These are phyloP conservation scores for Phyto melanocephala DNA, from an alignment of 2,888 invertebrate species.

Conservation along the genomic window DNA sequence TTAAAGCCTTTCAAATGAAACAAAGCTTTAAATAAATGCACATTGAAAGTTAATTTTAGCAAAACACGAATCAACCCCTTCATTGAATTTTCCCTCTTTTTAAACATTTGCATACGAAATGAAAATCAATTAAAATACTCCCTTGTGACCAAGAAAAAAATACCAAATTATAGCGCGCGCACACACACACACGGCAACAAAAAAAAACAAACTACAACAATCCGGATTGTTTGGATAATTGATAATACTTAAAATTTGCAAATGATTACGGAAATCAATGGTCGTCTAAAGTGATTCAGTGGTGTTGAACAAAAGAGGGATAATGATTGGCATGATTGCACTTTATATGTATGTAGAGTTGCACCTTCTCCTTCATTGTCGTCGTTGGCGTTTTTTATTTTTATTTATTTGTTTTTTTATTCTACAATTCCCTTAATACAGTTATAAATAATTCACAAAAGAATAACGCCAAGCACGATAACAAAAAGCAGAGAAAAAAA, in stretches of 20 bases:
- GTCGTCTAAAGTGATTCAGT: conserved; percentile 19
- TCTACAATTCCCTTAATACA: conserved; percentile 47
- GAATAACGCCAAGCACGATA: conserved; percentile 31
- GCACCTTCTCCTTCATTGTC: background rate
- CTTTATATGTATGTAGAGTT: background rate
- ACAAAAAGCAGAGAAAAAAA: background rate
- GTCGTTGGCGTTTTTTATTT: too few species aligned
- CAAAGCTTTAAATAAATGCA: too few species aligned
- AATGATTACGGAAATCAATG: conserved; percentile 50
- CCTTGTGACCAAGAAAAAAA: background rate
- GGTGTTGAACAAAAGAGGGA: conserved; percentile 15
- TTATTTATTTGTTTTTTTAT: too few species aligned
- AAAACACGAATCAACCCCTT: background rate
- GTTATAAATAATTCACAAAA: conserved; percentile 63
- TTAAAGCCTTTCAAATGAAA: too few species aligned
- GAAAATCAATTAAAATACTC: conserved; percentile 29
- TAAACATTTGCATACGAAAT: background rate
- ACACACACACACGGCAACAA: background rate
- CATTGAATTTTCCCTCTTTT: background rate
- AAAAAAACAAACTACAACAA: conserved; percentile 2
- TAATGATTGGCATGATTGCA: conserved; percentile 53
- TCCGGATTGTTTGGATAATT: conserved; percentile 44
- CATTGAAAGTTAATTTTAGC: background rate
- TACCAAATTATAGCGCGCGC: background rate
- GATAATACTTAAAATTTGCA: conserved; percentile 48